A percentile compares a stretch with the other conserved stretches of the same genome.
Conservation (phyloP, 2,113 vertebrate species). For the Lepus timidus region DNA sequence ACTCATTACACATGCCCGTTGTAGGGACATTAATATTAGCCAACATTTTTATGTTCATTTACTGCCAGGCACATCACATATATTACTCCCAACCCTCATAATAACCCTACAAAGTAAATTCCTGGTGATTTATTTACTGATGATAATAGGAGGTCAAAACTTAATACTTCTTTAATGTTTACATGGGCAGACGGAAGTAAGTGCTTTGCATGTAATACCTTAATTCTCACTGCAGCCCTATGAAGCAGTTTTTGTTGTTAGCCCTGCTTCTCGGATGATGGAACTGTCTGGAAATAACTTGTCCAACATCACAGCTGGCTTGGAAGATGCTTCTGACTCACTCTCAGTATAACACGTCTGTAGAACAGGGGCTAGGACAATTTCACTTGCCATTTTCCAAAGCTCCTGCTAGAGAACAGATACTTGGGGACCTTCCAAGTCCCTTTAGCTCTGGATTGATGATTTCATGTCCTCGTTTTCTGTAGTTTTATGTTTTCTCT, state of each 20-base stretch:
- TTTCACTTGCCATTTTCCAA: neutral
- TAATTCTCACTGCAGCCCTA: neutral
- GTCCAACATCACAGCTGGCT: neutral
- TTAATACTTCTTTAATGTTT: neutral
- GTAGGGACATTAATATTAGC: neutral
- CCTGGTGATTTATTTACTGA: neutral
- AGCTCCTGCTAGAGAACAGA: neutral
- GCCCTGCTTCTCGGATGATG: neutral
- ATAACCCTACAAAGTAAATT: neutral
- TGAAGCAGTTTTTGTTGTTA: neutral
- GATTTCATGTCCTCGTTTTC: neutral
- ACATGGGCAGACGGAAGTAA: neutral
- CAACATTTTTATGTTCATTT: neutral
- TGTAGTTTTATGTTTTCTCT: neutral
- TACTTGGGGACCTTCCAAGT: neutral
- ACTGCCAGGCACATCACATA: neutral
- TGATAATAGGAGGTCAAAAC: neutral
- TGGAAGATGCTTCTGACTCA: neutral
- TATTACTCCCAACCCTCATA: neutral
- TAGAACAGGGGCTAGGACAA: neutral
- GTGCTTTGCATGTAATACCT: neutral
- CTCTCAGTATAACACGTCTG: neutral
- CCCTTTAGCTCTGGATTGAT: neutral
- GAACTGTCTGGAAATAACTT: neutral
- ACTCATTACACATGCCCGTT: no score